Percentiles rank a stretch among this genome's conserved stretches.
phyloP scores from a whole-genome alignment of 2,888 invertebrate species.

The Nymphalis polychloros region DNA sequence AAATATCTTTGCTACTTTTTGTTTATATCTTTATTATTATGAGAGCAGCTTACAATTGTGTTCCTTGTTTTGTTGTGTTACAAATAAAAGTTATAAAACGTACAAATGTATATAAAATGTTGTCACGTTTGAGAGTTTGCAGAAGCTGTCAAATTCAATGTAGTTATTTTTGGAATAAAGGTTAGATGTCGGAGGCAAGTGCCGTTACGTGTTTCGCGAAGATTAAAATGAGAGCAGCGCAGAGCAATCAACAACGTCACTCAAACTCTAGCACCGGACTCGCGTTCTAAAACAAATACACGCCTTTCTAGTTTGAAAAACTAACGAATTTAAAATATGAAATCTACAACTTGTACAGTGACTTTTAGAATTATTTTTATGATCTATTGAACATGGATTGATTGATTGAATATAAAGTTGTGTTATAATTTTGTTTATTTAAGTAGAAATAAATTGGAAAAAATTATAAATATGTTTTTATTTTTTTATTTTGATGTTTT shows the following conservation, averaged over 20 bases:
- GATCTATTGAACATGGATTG: no score
- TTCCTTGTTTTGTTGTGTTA: no score
- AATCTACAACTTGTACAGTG: neutral
- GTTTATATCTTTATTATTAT: no score
- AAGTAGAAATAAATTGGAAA: no score
- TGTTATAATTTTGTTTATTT: no score
- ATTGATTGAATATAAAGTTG: no score
- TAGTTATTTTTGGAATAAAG: conserved; percentile 8
- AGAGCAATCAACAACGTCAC: conserved; percentile 29
- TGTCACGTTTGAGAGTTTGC: conserved; percentile 7
- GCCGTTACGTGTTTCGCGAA: conserved; percentile 27
- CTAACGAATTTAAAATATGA: neutral
- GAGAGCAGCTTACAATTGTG: no score
- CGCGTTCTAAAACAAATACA: neutral
- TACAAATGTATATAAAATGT: neutral
- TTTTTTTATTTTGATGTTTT: no score
- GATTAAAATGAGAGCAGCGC: conserved; percentile 19
- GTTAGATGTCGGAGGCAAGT: conserved; percentile 25
- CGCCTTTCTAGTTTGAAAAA: neutral
- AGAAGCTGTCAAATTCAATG: conserved; percentile 6
- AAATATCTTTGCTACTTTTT: no score
- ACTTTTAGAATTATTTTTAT: no score
- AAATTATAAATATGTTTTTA: no score
- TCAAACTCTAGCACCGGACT: conserved; percentile 14
- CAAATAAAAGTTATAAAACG: no score